A percentile compares a stretch with the other conserved stretches of the same genome.
These are phyloP conservation scores for Nyctereutes procyonoides DNA, from an alignment of 2,113 vertebrate genomes.

Conservation along the genomic window DNA sequence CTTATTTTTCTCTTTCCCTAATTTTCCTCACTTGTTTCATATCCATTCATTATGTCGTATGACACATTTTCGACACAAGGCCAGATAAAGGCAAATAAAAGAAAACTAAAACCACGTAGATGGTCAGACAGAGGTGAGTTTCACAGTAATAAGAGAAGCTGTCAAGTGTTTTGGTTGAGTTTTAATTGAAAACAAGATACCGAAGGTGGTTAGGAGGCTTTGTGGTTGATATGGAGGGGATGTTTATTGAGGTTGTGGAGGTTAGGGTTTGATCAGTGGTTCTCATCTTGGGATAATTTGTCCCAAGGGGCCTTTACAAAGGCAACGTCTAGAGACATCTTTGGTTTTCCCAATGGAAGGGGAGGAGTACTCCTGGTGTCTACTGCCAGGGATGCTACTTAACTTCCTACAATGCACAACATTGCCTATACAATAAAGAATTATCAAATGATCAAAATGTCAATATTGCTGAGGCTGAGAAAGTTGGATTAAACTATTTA, in stretches of 20 bases:
- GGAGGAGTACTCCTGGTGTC: fast-evolving
- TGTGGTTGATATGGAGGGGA: not conserved
- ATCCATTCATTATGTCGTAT: not conserved
- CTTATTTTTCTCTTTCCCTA: not conserved
- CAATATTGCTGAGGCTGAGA: not conserved
- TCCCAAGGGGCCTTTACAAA: not conserved
- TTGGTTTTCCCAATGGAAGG: not conserved
- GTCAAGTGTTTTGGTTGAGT: not conserved
- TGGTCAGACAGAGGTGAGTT: not conserved
- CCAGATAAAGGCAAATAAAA: not conserved
- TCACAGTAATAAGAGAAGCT: not conserved
- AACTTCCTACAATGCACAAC: not conserved
- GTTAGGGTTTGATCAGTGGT: not conserved
- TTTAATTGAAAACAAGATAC: not conserved
- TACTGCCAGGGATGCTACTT: not conserved
- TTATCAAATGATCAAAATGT: not conserved
- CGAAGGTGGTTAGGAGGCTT: not conserved
- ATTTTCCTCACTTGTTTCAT: not conserved
- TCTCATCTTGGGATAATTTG: not conserved
- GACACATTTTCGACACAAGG: not conserved
- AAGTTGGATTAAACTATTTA: not conserved
- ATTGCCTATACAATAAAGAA: not conserved
- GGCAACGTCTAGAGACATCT: not conserved
- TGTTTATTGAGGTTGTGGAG: not conserved
- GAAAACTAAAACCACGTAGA: not conserved